Evolutionary conservation across 2,797 vertebrate genomes (phyloP).

Genomic region (Rallus crepitans): DNA sequence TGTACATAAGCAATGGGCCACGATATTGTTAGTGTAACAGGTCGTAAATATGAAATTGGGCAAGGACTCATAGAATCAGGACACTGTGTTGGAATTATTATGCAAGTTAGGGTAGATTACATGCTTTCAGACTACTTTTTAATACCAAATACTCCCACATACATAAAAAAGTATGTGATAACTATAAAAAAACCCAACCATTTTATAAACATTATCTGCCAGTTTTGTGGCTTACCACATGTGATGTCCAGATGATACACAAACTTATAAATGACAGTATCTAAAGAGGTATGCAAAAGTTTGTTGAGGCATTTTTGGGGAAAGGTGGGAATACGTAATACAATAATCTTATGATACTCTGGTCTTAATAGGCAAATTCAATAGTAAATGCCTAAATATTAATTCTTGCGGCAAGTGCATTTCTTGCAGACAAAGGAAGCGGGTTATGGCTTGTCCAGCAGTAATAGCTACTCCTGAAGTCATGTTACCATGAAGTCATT

Average conservation of each 20-base stretch:
- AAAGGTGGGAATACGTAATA: not conserved
- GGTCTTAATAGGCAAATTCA: not conserved
- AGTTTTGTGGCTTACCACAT: fast-evolving
- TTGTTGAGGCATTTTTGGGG: not conserved
- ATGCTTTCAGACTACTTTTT: not conserved
- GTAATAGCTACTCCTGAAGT: not conserved
- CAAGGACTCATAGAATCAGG: not conserved
- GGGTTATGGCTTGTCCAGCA: not conserved
- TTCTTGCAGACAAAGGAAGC: conserved; percentile 20
- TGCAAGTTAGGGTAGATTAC: not conserved
- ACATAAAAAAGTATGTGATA: not conserved
- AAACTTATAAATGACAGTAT: not conserved
- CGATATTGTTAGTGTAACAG: not conserved
- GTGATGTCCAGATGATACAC: not conserved
- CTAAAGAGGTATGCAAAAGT: not conserved
- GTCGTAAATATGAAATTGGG: not conserved
- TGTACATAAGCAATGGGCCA: not conserved
- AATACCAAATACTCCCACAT: not conserved
- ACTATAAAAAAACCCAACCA: not conserved
- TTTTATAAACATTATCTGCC: not conserved
- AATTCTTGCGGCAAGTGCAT: not conserved
- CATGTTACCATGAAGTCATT: conserved; percentile 13
- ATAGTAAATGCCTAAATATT: not conserved
- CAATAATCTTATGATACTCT: not conserved
- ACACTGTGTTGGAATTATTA: not conserved